Conservation (phyloP, 1,140 invertebrate genomes). For the Melitaea cinxia region DNA sequence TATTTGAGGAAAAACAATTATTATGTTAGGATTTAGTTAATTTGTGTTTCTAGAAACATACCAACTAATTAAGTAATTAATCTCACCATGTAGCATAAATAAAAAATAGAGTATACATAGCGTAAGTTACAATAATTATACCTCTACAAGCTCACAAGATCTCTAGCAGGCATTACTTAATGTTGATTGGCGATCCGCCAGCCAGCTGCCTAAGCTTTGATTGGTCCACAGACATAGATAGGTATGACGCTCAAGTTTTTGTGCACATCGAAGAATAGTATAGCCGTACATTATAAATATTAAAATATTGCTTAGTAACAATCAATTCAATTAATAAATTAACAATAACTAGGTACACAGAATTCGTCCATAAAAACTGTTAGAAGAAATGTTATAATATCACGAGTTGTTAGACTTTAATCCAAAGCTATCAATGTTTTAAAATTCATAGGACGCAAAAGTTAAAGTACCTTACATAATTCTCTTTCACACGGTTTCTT, state of each 20-base stretch:
- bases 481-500: constrained; percentile 26
- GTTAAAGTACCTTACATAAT: constrained; percentile 17
- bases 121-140: constrained; percentile 6
- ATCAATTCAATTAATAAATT: neutral
- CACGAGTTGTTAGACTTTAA: neutral
- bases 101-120: neutral
- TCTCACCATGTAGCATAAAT: neutral
- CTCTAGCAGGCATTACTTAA: constrained; percentile 17
- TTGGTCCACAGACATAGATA: constrained; percentile 18
- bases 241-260: constrained; percentile 22
- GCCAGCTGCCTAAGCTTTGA: constrained; percentile 28
- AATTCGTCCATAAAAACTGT: neutral
- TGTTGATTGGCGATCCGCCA: constrained; percentile 21
- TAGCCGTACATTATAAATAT: neutral
- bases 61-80: neutral
- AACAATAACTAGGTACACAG: neutral
- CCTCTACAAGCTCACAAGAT: constrained; percentile 10
- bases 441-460: constrained; percentile 13
- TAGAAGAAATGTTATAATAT: neutral
- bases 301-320: neutral
- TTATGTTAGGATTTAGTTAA: too few species aligned
- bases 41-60: too few species aligned
- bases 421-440: neutral
- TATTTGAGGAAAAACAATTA: too few species aligned
- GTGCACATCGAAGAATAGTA: constrained; percentile 5